A percentile compares a stretch with the other conserved stretches of the same genome.
Conservation (phyloP, 2,797 vertebrate species). For the Saxicola maurus region DNA sequence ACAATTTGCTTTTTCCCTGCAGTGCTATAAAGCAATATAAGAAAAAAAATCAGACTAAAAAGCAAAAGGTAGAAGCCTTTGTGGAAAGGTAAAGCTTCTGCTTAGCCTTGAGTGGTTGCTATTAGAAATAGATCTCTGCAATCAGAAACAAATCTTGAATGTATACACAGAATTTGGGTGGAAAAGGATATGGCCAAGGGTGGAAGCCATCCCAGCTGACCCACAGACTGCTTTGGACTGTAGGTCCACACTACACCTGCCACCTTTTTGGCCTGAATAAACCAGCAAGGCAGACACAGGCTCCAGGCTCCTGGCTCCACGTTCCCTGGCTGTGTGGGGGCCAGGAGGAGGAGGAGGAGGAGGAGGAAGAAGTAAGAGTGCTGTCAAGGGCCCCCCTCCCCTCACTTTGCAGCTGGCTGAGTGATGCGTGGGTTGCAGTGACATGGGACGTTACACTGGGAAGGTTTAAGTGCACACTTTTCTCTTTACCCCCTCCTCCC, state of each 20-base stretch:
- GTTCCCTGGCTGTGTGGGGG: neutral
- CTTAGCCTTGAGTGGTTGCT: neutral
- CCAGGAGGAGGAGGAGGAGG: neutral
- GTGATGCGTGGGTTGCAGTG: fast-evolving
- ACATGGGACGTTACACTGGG: neutral
- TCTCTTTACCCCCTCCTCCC: neutral
- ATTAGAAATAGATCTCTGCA: neutral
- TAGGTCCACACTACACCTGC: neutral
- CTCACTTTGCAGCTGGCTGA: neutral
- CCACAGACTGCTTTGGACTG: fast-evolving
- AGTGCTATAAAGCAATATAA: constrained; percentile 16
- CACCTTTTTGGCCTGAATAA: neutral
- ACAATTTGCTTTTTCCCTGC: constrained; percentile 34
- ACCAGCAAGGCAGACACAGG: fast-evolving
- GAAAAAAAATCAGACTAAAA: constrained; percentile 4
- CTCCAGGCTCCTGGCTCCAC: neutral
- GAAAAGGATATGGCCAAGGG: neutral
- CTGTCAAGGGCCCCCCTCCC: neutral
- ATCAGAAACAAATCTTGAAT: neutral
- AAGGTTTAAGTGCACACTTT: neutral
- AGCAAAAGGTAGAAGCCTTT: constrained; percentile 3
- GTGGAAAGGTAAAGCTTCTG: neutral
- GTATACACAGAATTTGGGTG: neutral
- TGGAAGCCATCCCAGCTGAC: neutral
- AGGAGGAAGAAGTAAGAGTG: neutral